Evolutionary conservation across 92 coral and sea anemone genomes (phyloP), one percentile per base, ranked within the genome.

Genomic region (Siderastrea siderea): DNA sequence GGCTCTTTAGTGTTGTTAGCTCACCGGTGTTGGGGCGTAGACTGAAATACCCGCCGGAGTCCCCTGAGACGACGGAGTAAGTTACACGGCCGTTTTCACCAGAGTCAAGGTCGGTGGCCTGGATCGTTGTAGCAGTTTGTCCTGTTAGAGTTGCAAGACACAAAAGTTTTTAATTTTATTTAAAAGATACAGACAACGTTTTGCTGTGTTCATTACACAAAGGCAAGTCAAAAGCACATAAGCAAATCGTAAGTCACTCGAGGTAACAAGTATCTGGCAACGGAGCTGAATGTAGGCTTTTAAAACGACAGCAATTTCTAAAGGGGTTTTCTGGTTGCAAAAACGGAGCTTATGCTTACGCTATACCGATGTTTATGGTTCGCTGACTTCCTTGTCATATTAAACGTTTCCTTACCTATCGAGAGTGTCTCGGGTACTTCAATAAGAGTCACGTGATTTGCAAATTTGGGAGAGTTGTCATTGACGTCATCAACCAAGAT

Each of bases 31-130:
- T 47, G 47, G 95, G 60, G 78, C 71, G 53, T 14, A 96, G 14
- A 60, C 48, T 77, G 84, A 96, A 94, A 81, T 68, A 94, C 15
- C 86, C 91, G 57, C 75, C 91, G 13, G 79, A 63, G 87, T 91
- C 88, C 68, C 96, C 95, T 57, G 92, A 74, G 45, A 57, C 64
- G 86, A 96, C 90, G 46, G 63, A 71, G 77, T 86, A 96, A 74
- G 82, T 64, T 17, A 96, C 87, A 26, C 90, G 94, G 26, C 96
- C 96, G 55, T 96, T 92, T 14, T 79, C 89, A 46, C 91, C 88
- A 48, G 95, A 92, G 91, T 96, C 98, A 8, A 47, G 87, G 77
- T 96, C 98, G 46, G 86, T 90, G 47, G 98, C 98, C 66, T 52
- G 95, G 86, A 89, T 82, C 52, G 52, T 88, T 46, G 74, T 10